Percentiles rank a stretch among this genome's conserved stretches.
Evolutionary conservation across 2,797 vertebrate genomes (phyloP).

Genomic region (Argentina silus): DNA sequence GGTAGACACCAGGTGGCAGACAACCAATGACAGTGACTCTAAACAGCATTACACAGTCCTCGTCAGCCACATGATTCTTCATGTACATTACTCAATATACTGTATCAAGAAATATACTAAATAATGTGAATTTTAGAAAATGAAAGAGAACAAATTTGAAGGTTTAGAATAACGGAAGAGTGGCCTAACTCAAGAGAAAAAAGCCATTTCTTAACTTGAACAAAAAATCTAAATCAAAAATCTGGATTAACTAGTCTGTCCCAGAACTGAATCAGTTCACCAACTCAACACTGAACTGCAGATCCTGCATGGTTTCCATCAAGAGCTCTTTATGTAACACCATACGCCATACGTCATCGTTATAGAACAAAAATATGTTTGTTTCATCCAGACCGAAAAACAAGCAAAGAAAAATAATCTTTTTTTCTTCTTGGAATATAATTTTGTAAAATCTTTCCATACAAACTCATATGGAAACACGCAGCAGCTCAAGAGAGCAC

Average conservation of each 20-base stretch:
- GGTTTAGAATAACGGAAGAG: neutral
- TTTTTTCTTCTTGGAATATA: neutral
- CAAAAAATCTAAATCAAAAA: neutral
- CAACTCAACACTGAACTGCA: constrained; percentile 40
- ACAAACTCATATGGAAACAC: neutral
- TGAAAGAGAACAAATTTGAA: neutral
- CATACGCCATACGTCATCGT: constrained; percentile 46
- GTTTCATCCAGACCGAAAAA: constrained; percentile 36
- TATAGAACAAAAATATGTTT: constrained; percentile 58
- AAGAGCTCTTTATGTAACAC: constrained; percentile 57
- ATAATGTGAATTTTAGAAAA: neutral
- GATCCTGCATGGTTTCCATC: constrained; percentile 41
- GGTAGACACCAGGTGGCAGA: neutral
- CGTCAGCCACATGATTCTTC: neutral
- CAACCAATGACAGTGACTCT: neutral
- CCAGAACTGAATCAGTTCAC: neutral
- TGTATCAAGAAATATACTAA: neutral
- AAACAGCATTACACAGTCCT: neutral
- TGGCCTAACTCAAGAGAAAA: neutral
- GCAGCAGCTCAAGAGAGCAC: neutral
- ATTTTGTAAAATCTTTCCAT: neutral
- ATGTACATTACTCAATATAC: neutral
- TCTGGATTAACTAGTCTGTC: neutral
- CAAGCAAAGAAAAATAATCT: neutral
- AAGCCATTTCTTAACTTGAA: neutral